These are phyloP conservation scores for Alloplasta piceator DNA, from an alignment of 2,888 invertebrate genomes.

Conservation along the genomic window DNA sequence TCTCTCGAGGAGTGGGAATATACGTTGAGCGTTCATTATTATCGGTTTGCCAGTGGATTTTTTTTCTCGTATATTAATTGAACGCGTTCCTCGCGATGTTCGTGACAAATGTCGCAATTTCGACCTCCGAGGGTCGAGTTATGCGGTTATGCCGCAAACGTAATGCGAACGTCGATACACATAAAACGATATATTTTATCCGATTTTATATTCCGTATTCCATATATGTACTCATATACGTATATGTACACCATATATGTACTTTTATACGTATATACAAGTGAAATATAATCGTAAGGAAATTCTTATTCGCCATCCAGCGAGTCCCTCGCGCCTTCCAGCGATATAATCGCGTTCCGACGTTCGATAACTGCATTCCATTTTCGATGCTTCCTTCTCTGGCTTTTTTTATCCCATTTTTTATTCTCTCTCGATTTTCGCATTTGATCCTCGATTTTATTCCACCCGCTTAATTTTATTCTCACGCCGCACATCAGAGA, in stretches of 20 bases:
- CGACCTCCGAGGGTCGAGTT: constrained; percentile 47
- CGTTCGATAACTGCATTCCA: constrained; percentile 61
- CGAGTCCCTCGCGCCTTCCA: constrained; percentile 20
- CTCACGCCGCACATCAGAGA: background rate
- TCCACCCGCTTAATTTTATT: constrained; percentile 15
- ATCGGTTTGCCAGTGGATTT: too few relatives aligned
- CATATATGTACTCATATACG: background rate
- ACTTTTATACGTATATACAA: background rate
- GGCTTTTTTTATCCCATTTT: background rate
- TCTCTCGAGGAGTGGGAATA: too few relatives aligned
- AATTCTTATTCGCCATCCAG: constrained; percentile 46
- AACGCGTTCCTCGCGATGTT: constrained; percentile 6
- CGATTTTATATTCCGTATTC: constrained; percentile 46
- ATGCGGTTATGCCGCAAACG: constrained; percentile 47
- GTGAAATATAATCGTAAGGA: constrained; percentile 10
- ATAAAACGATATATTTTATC: constrained; percentile 62
- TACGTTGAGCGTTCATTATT: too few relatives aligned
- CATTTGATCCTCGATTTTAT: background rate
- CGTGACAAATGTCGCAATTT: constrained; percentile 56
- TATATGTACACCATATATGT: constrained; percentile 1
- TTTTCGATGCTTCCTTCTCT: constrained; percentile 21
- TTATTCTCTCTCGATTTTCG: background rate
- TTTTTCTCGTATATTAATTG: too few relatives aligned
- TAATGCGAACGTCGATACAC: constrained; percentile 57
- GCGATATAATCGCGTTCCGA: constrained; percentile 56